Evolutionary conservation across 2,888 invertebrate species (phyloP).

Genomic region (Dasysyrphus tricinctus): DNA sequence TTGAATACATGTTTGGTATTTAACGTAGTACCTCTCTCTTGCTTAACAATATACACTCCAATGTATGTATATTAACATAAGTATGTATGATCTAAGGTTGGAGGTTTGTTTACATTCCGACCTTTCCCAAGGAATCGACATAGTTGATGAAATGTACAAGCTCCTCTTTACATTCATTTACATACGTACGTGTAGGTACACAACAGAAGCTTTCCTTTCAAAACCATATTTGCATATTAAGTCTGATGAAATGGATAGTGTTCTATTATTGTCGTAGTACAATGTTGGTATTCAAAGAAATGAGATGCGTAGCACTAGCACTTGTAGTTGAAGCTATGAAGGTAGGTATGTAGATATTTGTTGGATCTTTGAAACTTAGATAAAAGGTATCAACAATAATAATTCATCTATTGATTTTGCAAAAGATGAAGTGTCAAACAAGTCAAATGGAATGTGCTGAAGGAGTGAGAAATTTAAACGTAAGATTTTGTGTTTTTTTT

Average conservation of each 20-base stretch:
- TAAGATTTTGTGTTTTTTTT: no score
- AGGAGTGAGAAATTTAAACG: no score
- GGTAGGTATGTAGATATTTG: no score
- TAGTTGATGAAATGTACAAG: constrained; percentile 19
- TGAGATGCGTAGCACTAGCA: not conserved
- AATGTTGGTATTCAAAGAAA: not conserved
- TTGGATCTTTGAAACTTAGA: not conserved
- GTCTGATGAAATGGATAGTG: constrained; percentile 1
- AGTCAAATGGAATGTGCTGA: not conserved
- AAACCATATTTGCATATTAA: constrained; percentile 23
- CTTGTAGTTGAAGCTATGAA: not conserved
- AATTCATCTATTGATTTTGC: not conserved
- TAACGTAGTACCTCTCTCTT: not conserved
- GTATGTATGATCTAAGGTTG: not conserved
- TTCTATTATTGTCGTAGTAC: not conserved
- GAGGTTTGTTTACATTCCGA: constrained; percentile 44
- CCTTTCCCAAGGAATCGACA: constrained; percentile 53
- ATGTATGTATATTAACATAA: not conserved
- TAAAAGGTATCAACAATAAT: not conserved
- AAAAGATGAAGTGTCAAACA: not conserved
- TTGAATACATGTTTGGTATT: constrained; percentile 24
- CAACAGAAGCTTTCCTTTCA: not conserved
- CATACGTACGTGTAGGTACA: not conserved
- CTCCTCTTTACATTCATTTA: not conserved
- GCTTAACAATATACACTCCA: not conserved